phyloP scores from a whole-genome alignment of 1,140 invertebrate genomes.

The Wasmannia auropunctata region DNA sequence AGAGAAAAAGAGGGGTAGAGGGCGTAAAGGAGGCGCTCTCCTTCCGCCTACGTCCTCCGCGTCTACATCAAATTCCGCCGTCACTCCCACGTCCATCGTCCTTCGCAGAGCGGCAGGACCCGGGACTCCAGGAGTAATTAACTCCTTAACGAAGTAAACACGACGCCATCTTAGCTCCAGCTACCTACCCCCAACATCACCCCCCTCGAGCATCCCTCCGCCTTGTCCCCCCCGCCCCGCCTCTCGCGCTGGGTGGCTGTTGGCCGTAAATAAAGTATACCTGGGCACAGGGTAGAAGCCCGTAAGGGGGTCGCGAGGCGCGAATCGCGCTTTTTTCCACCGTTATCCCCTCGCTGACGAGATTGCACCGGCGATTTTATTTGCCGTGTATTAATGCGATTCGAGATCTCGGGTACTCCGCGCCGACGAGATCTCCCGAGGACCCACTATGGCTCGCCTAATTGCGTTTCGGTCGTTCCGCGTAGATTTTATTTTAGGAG shows the following conservation, averaged over 20 bases:
- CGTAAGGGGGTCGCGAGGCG: conserved; percentile 59
- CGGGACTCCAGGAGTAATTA: conserved; percentile 84
- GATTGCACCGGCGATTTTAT: conserved; percentile 76
- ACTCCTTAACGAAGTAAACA: conserved; percentile 85
- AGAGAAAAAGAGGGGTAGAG: conserved; percentile 14
- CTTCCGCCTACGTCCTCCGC: conserved; percentile 66
- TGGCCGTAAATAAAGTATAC: conserved; percentile 62
- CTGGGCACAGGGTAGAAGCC: conserved; percentile 57
- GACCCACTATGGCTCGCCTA: conserved; percentile 42
- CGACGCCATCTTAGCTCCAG: conserved; percentile 83
- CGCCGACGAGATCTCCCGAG: conserved; percentile 51
- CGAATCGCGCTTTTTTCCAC: conserved; percentile 68
- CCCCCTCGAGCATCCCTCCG: conserved; percentile 48
- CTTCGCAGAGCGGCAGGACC: conserved; percentile 75
- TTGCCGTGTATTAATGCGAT: conserved; percentile 78
- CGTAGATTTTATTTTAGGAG: conserved; percentile 39
- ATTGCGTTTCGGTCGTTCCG: conserved; percentile 47
- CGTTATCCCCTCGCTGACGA: conserved; percentile 55
- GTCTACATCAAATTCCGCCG: conserved; percentile 76
- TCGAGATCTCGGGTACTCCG: conserved; percentile 59
- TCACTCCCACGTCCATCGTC: conserved; percentile 78
- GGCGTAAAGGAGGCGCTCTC: conserved; percentile 72
- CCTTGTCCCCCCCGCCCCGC: conserved; percentile 6
- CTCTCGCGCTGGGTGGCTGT: conserved; percentile 33
- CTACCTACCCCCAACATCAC: conserved; percentile 65